These are phyloP conservation scores for Drosophila nr. perissopoda DNA, from an alignment of 2,888 invertebrate species.

Conservation along the genomic window DNA sequence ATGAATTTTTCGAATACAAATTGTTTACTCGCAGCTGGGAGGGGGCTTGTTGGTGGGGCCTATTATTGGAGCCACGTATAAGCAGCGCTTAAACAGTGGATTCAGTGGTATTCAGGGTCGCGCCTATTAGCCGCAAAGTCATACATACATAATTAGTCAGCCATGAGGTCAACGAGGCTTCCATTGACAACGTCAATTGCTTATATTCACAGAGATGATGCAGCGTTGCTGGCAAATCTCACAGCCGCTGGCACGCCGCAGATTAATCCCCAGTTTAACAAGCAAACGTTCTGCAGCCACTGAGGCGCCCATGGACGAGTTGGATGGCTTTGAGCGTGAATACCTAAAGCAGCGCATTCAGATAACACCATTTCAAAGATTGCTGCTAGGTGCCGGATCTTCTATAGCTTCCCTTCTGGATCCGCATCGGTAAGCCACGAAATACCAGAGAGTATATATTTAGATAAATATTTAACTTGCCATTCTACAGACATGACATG, in stretches of 20 bases:
- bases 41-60: slow-evolving; percentile 6
- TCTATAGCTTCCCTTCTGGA: slow-evolving; percentile 92
- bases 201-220: slow-evolving; percentile 61
- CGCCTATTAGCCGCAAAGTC: slow-evolving; percentile 37
- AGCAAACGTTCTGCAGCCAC: slow-evolving; percentile 23
- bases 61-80: slow-evolving; percentile 56
- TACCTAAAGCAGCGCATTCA: slow-evolving; percentile 88
- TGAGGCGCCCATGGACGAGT: slow-evolving; percentile 47
- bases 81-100: slow-evolving; percentile 38
- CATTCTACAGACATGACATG: slow-evolving; percentile 90
- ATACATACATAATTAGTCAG: slow-evolving; percentile 42
- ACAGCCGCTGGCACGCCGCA: slow-evolving; percentile 37
- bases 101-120: slow-evolving; percentile 64
- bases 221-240: slow-evolving; percentile 49
- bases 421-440: slow-evolving; percentile 87
- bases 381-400: slow-evolving; percentile 93
- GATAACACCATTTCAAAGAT: slow-evolving; percentile 90
- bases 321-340: slow-evolving; percentile 87
- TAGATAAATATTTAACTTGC: background rate
- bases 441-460: background rate
- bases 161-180: slow-evolving; percentile 59
- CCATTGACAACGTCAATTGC: slow-evolving; percentile 30
- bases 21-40: slow-evolving; percentile 56
- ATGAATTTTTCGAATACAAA: slow-evolving; percentile 58
- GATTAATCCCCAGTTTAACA: slow-evolving; percentile 2